Evolutionary conservation across 2,888 invertebrate species (phyloP), one percentile per base, ranked within the genome.

Genomic region (Nephrotoma flavescens): DNA sequence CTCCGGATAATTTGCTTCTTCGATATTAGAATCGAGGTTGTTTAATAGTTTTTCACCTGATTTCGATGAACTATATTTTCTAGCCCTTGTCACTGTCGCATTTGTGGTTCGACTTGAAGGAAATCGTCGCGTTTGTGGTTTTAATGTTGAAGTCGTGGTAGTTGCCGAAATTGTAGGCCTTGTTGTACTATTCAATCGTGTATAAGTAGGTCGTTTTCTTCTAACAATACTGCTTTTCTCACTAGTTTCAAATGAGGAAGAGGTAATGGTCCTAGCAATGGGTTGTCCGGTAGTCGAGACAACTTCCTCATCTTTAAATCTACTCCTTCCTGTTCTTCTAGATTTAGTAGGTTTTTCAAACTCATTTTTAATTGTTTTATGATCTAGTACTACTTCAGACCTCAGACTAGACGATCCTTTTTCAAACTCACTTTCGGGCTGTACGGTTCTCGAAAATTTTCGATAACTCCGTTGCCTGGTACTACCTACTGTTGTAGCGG

Each of bases 1-100:
- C 89, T 93, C 94, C 19, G 94, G 94, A 90, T 95, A 95, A 89
- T 95, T 95, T 89, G 94, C 94, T 88, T 94, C 94, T 88, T 93
- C 94, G 71, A 92, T 91, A 87, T 94, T 93, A 15, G 84, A 42
- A 42, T 84, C 42, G 9, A 84, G n/a, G n/a, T 84, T 84, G 19
- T 84, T 84, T 15, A 84, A 9, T 84, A 42, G 71, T n/a, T 71
- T 71, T 71, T 71, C 31, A 9, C 31, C 71, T 9, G 71, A 71
- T 31, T 71, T 71, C 9, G 31, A 71, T 2, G 71, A 4, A 31
- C 31, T 71, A 9, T 71, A 71, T 31, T 71, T 71, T 31, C 71
- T 19, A 19, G 7, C 71, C 2, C 71, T 31, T 7, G 31, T 71
- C 31, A 31, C 71, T 3, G 15, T 6, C 15, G 15, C 15, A 6